A percentile compares a stretch with the other conserved stretches of the same genome.
These are phyloP conservation scores for Neotoma lepida DNA, from an alignment of 2,113 vertebrate genomes.

Conservation along the genomic window DNA sequence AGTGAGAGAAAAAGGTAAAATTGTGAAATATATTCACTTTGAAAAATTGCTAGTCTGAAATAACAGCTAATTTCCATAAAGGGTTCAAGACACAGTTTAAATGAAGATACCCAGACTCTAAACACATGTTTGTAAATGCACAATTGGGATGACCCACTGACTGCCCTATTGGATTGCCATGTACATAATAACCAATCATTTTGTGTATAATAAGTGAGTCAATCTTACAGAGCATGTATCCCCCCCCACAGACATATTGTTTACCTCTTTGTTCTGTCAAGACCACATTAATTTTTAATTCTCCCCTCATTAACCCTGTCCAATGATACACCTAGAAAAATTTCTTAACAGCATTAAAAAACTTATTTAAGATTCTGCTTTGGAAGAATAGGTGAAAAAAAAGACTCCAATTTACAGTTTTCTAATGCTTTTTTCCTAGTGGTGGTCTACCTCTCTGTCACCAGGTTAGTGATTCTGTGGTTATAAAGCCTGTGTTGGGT, in stretches of 20 bases:
- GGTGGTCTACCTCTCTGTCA: neutral
- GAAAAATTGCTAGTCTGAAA: constrained; percentile 63
- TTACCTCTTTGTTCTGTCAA: constrained; percentile 53
- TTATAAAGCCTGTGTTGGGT: neutral
- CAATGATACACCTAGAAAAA: neutral
- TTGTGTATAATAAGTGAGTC: constrained; percentile 51
- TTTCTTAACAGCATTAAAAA: neutral
- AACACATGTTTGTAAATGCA: constrained; percentile 44
- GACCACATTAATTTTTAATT: constrained; percentile 29
- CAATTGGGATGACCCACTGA: neutral
- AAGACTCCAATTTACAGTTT: neutral
- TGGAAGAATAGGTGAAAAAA: neutral
- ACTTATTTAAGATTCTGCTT: neutral
- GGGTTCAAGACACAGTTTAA: constrained; percentile 61
- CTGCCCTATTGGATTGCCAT: neutral
- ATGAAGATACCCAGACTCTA: neutral
- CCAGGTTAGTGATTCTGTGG: neutral
- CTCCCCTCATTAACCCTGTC: constrained; percentile 18
- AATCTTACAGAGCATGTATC: neutral
- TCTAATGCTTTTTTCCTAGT: neutral
- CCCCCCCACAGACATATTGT: neutral
- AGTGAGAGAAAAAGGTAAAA: constrained; percentile 71
- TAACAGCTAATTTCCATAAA: constrained; percentile 62
- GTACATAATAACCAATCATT: constrained; percentile 29
- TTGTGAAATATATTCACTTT: constrained; percentile 54